Base-by-base conservation (phyloP, 2,797 vertebrate species). In the Diplodus sargus region DNA sequence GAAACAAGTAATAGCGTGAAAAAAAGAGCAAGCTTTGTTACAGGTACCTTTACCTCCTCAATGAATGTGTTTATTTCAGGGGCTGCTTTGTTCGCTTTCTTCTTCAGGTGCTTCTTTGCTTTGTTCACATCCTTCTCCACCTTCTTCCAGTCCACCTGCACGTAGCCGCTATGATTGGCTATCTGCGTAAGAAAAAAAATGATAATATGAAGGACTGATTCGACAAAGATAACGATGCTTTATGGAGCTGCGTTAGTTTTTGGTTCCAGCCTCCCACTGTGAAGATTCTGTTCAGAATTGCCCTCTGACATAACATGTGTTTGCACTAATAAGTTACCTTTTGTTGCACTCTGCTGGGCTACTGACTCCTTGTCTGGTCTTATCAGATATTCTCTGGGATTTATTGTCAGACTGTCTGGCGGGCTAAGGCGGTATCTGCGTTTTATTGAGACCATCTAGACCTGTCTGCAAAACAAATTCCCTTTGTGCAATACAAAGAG, bases 111-210 rank as follows among this genome's bases (percentile, higher is more conserved):
- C 86, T 97, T 97, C 91, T 99, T 99, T 20, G 98, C 98, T 94
- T 98, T 99, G 93, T 98, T 99, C 76, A 99, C 97, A 78, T 99
- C 98, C 88, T 98, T 99, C 94, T 99, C 97, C 87, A 99, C 97
- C 91, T 98, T 97, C 89, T 98, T 98, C 98, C 98, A 99, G 92
- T 99, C 97, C 42, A 99, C 96, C 91, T 98, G 97, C 76, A 99
- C 97, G 60, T 99, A 99, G 60, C 98, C 98, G 70, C 96, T 98
- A 85, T 99, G 98, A 94, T 97, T 99, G 85, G 98, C 97, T 57
- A 98, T 96, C 98, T 99, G 93, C 61, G 87, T 85, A 82, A 81
- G 54, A 11, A 2, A 53, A 66, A 66, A 16, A 28, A 42, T 3
- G 5, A 10, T 18, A 2, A 16, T 0, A 16, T 20, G 57, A 15